These are phyloP conservation scores for Dendroctonus valens DNA, from an alignment of 1,140 invertebrate species.

Conservation along the genomic window DNA sequence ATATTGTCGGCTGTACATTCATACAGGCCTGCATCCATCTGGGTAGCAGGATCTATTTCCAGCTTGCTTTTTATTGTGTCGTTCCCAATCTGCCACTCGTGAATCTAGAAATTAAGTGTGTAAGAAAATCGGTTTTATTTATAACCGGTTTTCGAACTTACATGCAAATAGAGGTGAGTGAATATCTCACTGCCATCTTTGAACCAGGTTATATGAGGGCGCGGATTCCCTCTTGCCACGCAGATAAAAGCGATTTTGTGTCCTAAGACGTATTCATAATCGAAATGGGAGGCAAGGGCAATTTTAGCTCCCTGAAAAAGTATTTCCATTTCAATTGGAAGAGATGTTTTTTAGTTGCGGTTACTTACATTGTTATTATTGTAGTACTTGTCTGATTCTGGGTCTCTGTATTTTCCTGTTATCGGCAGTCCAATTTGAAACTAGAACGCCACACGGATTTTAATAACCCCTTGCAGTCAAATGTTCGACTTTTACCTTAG, in stretches of 20 bases:
- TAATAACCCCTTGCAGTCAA: constrained; percentile 1
- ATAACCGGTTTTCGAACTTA: constrained; percentile 54
- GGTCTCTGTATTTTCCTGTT: constrained; percentile 82
- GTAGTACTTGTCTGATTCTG: constrained; percentile 83
- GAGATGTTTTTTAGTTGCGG: background rate
- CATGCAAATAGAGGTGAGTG: constrained; percentile 82
- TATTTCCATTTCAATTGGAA: constrained; percentile 1
- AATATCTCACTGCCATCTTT: constrained; percentile 90
- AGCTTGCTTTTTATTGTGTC: constrained; percentile 87
- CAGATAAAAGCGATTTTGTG: constrained; percentile 92
- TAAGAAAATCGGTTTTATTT: background rate
- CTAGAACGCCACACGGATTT: constrained; percentile 51
- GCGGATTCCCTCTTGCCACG: constrained; percentile 78
- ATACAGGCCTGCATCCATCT: constrained; percentile 89
- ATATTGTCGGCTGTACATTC: constrained; percentile 91
- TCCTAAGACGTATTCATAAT: constrained; percentile 88
- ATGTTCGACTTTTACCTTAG: constrained; percentile 53
- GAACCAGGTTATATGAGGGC: constrained; percentile 88
- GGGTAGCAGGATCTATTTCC: constrained; percentile 90
- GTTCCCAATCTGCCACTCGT: constrained; percentile 80
- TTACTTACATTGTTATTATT: constrained; percentile 80
- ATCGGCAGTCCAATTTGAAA: constrained; percentile 81
- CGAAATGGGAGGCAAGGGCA: constrained; percentile 85
- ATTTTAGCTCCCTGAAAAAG: constrained; percentile 82
- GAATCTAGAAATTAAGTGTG: constrained; percentile 62